phyloP scores from a whole-genome alignment of 2,113 vertebrate genomes.

The Syngnathus floridae region DNA sequence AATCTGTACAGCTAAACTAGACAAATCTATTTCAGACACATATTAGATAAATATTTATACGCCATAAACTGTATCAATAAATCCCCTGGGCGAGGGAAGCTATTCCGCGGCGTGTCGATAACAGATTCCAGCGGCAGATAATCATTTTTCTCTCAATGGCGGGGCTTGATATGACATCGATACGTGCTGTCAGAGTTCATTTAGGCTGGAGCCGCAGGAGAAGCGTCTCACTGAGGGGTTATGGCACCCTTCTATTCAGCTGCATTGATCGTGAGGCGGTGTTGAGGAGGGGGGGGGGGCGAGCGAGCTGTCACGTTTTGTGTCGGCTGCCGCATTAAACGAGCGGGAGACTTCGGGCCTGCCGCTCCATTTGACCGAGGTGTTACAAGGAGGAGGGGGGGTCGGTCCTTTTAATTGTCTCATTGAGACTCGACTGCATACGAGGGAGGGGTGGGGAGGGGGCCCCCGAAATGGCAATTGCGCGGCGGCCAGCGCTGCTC shows the following conservation, averaged over 20 bases:
- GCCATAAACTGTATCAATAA: constrained; percentile 94
- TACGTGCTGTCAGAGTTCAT: constrained; percentile 78
- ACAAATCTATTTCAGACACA: constrained; percentile 89
- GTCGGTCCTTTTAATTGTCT: constrained; percentile 76
- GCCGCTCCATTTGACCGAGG: constrained; percentile 56
- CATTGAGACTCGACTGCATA: constrained; percentile 73
- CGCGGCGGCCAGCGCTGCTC: constrained; percentile 73
- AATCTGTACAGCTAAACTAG: constrained; percentile 61
- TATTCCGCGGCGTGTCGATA: constrained; percentile 93
- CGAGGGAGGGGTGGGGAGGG: constrained; percentile 65
- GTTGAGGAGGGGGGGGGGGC: constrained; percentile 24
- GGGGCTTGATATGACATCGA: constrained; percentile 86
- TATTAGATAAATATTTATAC: constrained; percentile 99
- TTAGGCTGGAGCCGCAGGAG: constrained; percentile 53
- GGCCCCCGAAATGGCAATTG: constrained; percentile 76
- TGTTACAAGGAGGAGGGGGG: constrained; percentile 64
- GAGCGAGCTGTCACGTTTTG: constrained; percentile 40
- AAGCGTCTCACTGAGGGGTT: constrained; percentile 40
- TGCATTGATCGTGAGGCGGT: constrained; percentile 50
- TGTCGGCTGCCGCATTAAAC: constrained; percentile 38
- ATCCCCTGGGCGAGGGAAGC: constrained; percentile 72
- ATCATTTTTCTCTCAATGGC: constrained; percentile 77
- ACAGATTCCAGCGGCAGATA: constrained; percentile 94
- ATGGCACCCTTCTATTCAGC: constrained; percentile 53
- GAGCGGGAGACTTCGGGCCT: constrained; percentile 19